phyloP scores from a whole-genome alignment of 2,797 vertebrate species.

The Antrozous pallidus region DNA sequence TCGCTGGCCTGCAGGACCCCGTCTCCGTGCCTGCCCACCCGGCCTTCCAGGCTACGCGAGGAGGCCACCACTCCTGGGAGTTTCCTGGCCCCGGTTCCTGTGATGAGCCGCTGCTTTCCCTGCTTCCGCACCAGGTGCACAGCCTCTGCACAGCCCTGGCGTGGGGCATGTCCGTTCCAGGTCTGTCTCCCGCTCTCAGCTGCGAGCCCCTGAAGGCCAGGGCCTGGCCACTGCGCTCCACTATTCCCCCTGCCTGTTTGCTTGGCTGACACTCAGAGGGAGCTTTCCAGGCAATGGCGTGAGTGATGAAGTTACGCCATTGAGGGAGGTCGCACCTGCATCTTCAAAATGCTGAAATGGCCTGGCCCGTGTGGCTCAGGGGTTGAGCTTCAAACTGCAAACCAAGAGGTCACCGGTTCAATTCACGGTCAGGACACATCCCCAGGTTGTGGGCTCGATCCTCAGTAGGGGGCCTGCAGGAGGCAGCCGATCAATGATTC shows the following conservation, averaged over 20 bases:
- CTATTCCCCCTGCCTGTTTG: not conserved
- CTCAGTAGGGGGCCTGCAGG: too few species aligned
- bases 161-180: not conserved
- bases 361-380: not conserved
- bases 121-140: rapidly evolving
- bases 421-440: too few species aligned
- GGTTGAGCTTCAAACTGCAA: too few species aligned
- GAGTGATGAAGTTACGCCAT: not conserved
- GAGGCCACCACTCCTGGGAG: not conserved
- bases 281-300: too few species aligned
- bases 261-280: not conserved
- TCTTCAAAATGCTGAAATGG: not conserved
- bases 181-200: not conserved
- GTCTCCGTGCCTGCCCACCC: rapidly evolving
- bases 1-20: rapidly evolving
- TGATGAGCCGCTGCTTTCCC: rapidly evolving
- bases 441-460: too few species aligned
- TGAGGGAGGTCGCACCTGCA: not conserved
- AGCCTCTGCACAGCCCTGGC: rapidly evolving
- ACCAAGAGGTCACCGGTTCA: too few species aligned
- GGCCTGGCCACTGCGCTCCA: not conserved
- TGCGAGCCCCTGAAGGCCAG: too few species aligned
- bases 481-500: too few species aligned
- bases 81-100: not conserved
- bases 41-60: not conserved